phyloP scores from a whole-genome alignment of 2,888 invertebrate genomes.

The Lithophane leautieri region DNA sequence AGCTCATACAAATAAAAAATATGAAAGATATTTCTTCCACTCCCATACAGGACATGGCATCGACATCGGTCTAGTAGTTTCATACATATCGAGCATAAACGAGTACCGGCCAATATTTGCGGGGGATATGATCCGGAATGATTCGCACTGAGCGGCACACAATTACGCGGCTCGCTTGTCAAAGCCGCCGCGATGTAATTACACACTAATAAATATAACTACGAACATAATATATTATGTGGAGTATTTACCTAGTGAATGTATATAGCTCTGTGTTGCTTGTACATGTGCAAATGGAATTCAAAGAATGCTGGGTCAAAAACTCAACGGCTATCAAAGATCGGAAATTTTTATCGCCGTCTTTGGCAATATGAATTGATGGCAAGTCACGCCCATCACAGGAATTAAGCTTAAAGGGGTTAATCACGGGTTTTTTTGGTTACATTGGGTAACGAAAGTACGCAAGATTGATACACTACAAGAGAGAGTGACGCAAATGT shows the following conservation, averaged over 20 bases:
- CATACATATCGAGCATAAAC: conserved; percentile 26
- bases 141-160: conserved; percentile 54
- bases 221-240: conserved; percentile 26
- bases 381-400: not conserved
- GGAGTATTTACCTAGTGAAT: not conserved
- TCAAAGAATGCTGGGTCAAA: not conserved
- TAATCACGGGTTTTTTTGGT: not conserved
- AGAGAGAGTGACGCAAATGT: not conserved
- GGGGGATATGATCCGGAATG: conserved; percentile 58
- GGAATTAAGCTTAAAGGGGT: not conserved
- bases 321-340: not conserved
- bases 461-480: not conserved
- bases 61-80: conserved; percentile 40
- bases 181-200: conserved; percentile 62
- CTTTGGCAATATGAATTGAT: not conserved
- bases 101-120: conserved; percentile 43
- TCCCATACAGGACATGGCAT: conserved; percentile 42
- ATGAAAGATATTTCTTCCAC: conserved; percentile 26
- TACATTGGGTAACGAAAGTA: not conserved
- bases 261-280: not conserved
- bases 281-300: not conserved
- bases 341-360: not conserved
- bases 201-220: conserved; percentile 52
- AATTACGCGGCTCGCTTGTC: conserved; percentile 65
- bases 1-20: conserved; percentile 22